Evolutionary conservation across 2,888 invertebrate genomes (phyloP).

Genomic region (Ochropleura plecta): DNA sequence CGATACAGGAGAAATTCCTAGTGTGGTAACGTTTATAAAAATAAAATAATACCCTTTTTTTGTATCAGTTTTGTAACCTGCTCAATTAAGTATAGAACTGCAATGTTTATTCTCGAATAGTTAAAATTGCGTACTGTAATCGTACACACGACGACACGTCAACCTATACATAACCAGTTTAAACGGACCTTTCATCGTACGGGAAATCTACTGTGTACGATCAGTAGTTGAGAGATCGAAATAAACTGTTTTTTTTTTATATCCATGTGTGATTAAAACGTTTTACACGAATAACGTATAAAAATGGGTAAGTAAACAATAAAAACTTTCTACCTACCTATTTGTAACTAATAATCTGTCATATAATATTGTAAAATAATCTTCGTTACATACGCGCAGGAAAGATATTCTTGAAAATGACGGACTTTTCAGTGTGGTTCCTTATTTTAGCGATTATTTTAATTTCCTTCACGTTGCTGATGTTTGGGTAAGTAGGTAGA

Average conservation of each 20-base stretch:
- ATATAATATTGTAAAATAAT: constrained; percentile 4
- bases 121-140: neutral
- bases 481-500: constrained; percentile 66
- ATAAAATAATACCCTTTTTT: too few relatives aligned
- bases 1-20: too few relatives aligned
- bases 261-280: neutral
- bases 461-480: constrained; percentile 53
- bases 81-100: neutral
- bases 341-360: neutral
- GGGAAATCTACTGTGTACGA: too few relatives aligned
- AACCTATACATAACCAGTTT: too few relatives aligned
- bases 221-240: too few relatives aligned
- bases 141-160: too few relatives aligned
- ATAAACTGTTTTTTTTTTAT: too few relatives aligned
- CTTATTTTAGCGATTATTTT: constrained; percentile 60
- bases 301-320: constrained; percentile 22
- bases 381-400: neutral
- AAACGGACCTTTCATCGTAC: too few relatives aligned
- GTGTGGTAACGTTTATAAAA: too few relatives aligned
- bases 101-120: neutral
- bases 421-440: constrained; percentile 64
- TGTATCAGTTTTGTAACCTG: neutral
- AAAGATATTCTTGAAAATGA: constrained; percentile 51
- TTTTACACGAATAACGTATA: constrained; percentile 33
- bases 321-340: neutral